Evolutionary conservation across 92 coral and sea anemone genomes (phyloP).

Genomic region (Epizoanthus rinbou): DNA sequence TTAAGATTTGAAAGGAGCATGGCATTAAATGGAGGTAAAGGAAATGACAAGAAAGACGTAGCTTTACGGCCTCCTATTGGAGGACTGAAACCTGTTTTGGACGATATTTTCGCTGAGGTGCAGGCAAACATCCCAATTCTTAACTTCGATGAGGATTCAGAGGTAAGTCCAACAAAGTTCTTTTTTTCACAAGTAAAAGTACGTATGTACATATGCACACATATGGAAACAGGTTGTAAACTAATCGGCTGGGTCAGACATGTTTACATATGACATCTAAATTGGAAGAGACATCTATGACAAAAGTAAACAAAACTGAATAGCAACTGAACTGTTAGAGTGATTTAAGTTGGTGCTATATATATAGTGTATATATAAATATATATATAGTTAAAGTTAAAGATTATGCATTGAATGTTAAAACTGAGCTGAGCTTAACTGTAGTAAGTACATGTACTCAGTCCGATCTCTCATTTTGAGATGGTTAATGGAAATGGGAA

Average conservation of each 20-base stretch:
- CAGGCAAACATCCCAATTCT: conserved; percentile 88
- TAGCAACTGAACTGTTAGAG: neutral
- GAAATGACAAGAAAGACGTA: conserved; percentile 19
- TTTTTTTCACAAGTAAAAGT: neutral
- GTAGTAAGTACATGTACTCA: too few relatives aligned
- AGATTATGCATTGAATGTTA: too few relatives aligned
- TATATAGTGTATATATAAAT: too few relatives aligned
- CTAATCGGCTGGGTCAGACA: neutral
- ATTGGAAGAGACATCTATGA: neutral
- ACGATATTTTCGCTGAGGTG: conserved; percentile 90
- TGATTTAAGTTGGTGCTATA: too few relatives aligned
- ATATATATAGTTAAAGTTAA: too few relatives aligned
- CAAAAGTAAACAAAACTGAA: conserved; percentile 21
- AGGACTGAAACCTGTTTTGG: conserved; percentile 84
- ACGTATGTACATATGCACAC: neutral
- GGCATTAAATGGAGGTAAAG: conserved; percentile 64
- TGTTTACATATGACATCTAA: neutral
- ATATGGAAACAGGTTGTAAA: neutral
- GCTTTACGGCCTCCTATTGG: conserved; percentile 1
- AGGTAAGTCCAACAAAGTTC: conserved; percentile 57
- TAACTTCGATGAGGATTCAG: conserved; percentile 78
- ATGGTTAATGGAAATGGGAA: too few relatives aligned
- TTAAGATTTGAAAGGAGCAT: conserved; percentile 48
- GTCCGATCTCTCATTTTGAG: too few relatives aligned
- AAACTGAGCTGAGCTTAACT: too few relatives aligned